Conservation (phyloP, 2,797 vertebrate species). For the Syngnathus rostellatus region DNA sequence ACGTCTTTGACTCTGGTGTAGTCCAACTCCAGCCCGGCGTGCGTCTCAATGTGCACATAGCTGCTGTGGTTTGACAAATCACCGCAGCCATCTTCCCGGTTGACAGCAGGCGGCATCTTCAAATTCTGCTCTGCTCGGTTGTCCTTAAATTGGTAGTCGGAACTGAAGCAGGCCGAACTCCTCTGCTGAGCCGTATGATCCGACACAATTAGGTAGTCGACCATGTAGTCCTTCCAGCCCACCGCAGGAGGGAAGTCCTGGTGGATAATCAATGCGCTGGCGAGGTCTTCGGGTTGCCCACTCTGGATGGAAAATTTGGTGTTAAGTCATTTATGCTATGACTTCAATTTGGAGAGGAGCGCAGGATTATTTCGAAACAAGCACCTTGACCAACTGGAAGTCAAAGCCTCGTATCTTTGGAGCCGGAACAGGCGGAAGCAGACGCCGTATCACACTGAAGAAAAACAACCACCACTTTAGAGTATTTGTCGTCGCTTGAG, state of each 20-base stretch:
- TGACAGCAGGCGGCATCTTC: not conserved
- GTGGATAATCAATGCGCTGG: constrained; percentile 66
- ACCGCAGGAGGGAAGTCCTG: constrained; percentile 70
- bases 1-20: constrained; percentile 76
- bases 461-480: not conserved
- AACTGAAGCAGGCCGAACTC: constrained; percentile 60
- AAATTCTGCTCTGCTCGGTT: not conserved
- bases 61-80: constrained; percentile 19
- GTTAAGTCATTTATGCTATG: too few relatives aligned
- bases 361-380: not conserved
- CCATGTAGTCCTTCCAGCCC: constrained; percentile 66
- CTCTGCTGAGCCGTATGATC: constrained; percentile 66
- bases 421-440: constrained; percentile 85
- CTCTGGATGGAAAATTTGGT: constrained; percentile 54
- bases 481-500: too few relatives aligned
- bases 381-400: constrained; percentile 77
- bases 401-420: constrained; percentile 91
- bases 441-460: constrained; percentile 71
- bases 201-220: constrained; percentile 66
- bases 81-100: not conserved
- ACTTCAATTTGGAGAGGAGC: not conserved
- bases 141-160: constrained; percentile 48
- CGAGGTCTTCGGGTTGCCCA: constrained; percentile 73
- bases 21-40: constrained; percentile 56
- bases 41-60: constrained; percentile 76